Percentiles rank a stretch among this genome's conserved stretches.
Evolutionary conservation across 2,113 vertebrate species (phyloP).

Genomic region (Panthera uncia): DNA sequence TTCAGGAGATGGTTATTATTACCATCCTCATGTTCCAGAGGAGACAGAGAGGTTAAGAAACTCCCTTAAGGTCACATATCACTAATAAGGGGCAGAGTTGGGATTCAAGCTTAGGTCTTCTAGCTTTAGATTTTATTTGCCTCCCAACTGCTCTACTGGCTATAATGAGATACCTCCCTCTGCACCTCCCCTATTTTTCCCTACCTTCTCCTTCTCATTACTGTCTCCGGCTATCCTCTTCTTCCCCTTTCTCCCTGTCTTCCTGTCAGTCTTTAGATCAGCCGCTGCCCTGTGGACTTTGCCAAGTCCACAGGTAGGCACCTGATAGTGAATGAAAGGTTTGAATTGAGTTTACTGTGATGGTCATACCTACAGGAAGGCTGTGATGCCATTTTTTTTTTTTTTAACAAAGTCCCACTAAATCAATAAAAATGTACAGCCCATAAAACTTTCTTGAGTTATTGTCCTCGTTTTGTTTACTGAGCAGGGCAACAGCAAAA

Average conservation of each 20-base stretch:
- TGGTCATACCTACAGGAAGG: not conserved
- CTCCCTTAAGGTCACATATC: not conserved
- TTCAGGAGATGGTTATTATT: not conserved
- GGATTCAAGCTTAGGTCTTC: not conserved
- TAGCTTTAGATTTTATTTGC: not conserved
- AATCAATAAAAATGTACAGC: not conserved
- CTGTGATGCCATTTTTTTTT: not conserved
- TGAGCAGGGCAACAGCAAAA: not conserved
- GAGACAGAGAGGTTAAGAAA: not conserved
- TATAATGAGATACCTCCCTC: accelerated
- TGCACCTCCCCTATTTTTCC: not conserved
- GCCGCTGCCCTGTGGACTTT: not conserved
- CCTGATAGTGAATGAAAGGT: not conserved
- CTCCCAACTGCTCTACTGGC: not conserved
- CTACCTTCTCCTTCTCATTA: not conserved
- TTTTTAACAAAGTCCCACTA: not conserved
- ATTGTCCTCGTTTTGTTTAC: not conserved
- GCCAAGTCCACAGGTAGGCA: not conserved
- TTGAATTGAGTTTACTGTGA: not conserved
- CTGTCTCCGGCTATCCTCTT: too few species aligned
- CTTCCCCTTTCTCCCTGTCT: not conserved
- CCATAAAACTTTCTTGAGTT: not conserved
- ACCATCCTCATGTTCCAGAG: not conserved
- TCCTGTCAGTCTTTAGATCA: not conserved
- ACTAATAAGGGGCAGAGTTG: not conserved